These are phyloP conservation scores for Drosophila mayri DNA, from an alignment of 1,140 invertebrate species.

Conservation along the genomic window DNA sequence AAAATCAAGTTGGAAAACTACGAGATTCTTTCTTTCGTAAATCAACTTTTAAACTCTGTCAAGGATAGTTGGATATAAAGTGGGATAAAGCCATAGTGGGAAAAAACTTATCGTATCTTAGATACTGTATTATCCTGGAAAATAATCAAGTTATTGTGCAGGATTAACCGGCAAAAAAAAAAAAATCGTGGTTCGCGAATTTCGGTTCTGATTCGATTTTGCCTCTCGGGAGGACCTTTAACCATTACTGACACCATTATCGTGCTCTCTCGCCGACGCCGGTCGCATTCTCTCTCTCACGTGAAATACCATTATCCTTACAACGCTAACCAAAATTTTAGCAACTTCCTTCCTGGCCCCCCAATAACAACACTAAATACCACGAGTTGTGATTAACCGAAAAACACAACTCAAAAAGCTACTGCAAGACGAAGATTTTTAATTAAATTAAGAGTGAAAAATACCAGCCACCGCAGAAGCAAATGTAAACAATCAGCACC, in stretches of 20 bases:
- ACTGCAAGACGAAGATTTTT: constrained; percentile 39
- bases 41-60: background rate
- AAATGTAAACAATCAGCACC: constrained; percentile 49
- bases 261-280: constrained; percentile 22
- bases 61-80: background rate
- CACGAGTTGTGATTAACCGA: constrained; percentile 30
- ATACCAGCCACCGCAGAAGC: constrained; percentile 14
- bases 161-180: constrained; percentile 13
- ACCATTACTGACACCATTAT: constrained; percentile 12
- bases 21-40: background rate
- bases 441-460: constrained; percentile 54
- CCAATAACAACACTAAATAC: background rate
- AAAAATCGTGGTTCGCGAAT: constrained; percentile 20
- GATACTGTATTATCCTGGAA: background rate
- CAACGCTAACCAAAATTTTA: constrained; percentile 20
- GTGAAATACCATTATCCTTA: constrained; percentile 14
- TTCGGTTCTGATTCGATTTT: constrained; percentile 17
- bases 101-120: background rate
- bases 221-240: constrained; percentile 23
- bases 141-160: constrained; percentile 8
- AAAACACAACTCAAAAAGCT: constrained; percentile 13
- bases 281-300: constrained; percentile 34
- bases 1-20: background rate
- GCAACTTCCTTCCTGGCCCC: background rate
- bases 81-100: background rate